A percentile compares a stretch with the other conserved stretches of the same genome.
Conservation (phyloP, 2,113 vertebrate genomes). For the Muntiacus muntjak region DNA sequence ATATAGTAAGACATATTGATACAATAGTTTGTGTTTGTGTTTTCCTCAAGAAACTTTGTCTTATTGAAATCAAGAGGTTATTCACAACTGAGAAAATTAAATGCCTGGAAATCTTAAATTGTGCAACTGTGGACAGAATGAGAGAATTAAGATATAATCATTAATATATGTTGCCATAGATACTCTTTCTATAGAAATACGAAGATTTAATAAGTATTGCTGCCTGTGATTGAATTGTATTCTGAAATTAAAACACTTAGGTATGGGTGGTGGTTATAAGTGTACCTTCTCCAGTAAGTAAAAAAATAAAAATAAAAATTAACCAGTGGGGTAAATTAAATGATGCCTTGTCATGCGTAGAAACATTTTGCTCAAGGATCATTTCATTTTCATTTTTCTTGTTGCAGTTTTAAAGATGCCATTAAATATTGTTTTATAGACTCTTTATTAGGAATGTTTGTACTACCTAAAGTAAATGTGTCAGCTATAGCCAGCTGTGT, state of each 20-base stretch:
- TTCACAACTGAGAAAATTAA: constrained; percentile 9
- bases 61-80: constrained; percentile 9
- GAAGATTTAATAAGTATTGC: not conserved
- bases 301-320: constrained; percentile 30
- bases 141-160: not conserved
- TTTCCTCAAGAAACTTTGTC: not conserved
- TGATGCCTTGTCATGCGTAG: not conserved
- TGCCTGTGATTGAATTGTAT: not conserved
- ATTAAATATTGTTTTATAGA: constrained; percentile 6
- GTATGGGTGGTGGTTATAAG: not conserved
- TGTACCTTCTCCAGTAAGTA: not conserved
- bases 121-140: not conserved
- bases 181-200: constrained; percentile 8
- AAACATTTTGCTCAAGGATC: not conserved
- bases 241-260: constrained; percentile 15
- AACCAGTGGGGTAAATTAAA: not conserved
- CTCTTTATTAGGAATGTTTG: not conserved
- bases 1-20: not conserved
- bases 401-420: not conserved
- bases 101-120: not conserved
- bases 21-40: not conserved
- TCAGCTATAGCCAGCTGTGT: not conserved
- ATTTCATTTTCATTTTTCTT: constrained; percentile 9
- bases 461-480: not conserved
- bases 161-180: not conserved